A percentile compares a stretch with the other conserved stretches of the same genome.
phyloP scores from a whole-genome alignment of 2,113 vertebrate genomes.

The Psilopogon haemacephalus region DNA sequence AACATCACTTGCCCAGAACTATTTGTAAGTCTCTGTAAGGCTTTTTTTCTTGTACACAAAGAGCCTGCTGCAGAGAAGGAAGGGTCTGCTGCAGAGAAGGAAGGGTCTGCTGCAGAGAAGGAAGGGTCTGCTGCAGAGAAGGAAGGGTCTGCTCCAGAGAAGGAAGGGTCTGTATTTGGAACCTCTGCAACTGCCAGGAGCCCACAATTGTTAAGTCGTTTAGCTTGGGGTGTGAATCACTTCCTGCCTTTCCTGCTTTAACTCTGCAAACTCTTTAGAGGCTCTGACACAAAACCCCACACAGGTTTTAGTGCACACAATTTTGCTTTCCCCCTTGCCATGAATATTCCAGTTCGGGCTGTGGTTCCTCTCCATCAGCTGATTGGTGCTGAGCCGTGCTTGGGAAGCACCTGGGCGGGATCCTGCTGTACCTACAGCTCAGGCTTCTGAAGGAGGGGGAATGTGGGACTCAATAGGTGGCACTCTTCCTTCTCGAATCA shows the following conservation, averaged over 20 bases:
- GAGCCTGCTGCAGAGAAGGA: not conserved
- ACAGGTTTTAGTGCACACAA: rapidly evolving
- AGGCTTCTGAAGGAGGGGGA: not conserved
- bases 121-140: not conserved
- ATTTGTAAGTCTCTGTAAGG: not conserved
- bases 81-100: not conserved
- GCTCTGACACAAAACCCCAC: rapidly evolving
- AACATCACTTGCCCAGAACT: too few species aligned
- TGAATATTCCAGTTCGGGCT: not conserved
- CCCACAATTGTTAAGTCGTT: too few species aligned
- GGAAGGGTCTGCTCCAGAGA: not conserved
- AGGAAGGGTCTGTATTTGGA: not conserved
- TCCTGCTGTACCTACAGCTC: rapidly evolving
- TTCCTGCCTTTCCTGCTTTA: not conserved
- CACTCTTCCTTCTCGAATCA: slow-evolving; percentile 34
- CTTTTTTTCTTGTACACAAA: not conserved
- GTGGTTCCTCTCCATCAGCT: not conserved
- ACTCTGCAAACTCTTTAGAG: too few species aligned
- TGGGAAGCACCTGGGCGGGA: not conserved
- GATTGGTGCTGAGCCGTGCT: not conserved
- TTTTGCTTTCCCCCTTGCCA: not conserved
- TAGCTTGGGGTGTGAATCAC: too few species aligned
- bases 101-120: not conserved
- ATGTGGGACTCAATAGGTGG: not conserved
- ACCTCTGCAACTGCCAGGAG: not conserved